phyloP scores from a whole-genome alignment of 2,113 vertebrate genomes.

The Aythya baeri region DNA sequence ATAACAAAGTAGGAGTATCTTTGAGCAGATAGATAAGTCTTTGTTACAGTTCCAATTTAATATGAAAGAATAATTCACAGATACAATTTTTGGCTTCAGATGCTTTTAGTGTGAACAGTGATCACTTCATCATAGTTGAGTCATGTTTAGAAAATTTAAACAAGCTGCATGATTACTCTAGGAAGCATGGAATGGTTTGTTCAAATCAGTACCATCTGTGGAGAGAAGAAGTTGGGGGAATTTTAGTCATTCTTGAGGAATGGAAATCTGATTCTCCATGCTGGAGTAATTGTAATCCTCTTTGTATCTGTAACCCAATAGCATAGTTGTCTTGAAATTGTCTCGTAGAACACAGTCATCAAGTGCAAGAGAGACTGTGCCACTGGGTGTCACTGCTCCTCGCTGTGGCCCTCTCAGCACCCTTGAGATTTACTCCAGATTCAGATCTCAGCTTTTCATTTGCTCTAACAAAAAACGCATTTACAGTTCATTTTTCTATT shows the following conservation, averaged over 20 bases:
- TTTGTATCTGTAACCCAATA: conserved; percentile 84
- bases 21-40: background rate
- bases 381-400: conserved; percentile 69
- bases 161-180: conserved; percentile 75
- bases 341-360: conserved; percentile 54
- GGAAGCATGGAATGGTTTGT: conserved; percentile 78
- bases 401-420: background rate
- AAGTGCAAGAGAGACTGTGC: conserved; percentile 63
- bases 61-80: conserved; percentile 52
- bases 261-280: conserved; percentile 82
- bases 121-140: conserved; percentile 77
- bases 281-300: conserved; percentile 79
- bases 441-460: conserved; percentile 12
- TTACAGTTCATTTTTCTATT: conserved; percentile 2
- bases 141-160: conserved; percentile 80
- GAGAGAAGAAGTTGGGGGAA: conserved; percentile 65
- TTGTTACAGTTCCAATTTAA: background rate
- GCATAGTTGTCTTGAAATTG: conserved; percentile 73
- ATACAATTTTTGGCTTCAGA: conserved; percentile 21
- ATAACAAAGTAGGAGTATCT: background rate
- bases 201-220: conserved; percentile 83
- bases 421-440: background rate
- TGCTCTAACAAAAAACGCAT: background rate
- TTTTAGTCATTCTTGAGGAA: conserved; percentile 83
- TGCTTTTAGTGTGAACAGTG: conserved; percentile 65